Conservation (phyloP, 2,113 vertebrate genomes). For the Brachirus orientalis region DNA sequence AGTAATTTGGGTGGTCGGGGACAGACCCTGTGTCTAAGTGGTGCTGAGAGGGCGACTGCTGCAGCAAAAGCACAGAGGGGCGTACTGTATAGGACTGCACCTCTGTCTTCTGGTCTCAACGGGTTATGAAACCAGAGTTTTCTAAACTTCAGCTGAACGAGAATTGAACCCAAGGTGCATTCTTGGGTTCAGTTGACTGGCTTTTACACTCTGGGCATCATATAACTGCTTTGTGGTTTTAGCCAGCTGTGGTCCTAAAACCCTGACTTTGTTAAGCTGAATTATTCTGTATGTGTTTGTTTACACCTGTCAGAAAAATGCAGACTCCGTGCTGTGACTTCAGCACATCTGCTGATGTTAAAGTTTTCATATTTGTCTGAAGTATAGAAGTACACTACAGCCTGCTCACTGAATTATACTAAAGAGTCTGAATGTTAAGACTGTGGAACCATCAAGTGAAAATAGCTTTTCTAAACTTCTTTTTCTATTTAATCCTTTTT, state of each 20-base stretch:
- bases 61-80: no score
- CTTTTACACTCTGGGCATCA: constrained; percentile 68
- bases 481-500: not conserved
- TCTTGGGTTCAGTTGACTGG: constrained; percentile 63
- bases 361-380: constrained; percentile 52
- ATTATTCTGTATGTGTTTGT: constrained; percentile 51
- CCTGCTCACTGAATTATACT: constrained; percentile 1
- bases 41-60: no score
- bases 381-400: constrained; percentile 30
- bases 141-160: constrained; percentile 57
- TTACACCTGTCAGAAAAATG: constrained; percentile 67
- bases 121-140: constrained; percentile 61
- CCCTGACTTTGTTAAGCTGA: constrained; percentile 46
- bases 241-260: constrained; percentile 54
- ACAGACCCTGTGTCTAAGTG: no score
- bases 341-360: constrained; percentile 54
- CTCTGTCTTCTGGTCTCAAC: no score
- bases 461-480: not conserved
- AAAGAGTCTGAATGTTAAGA: constrained; percentile 5
- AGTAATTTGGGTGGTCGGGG: no score
- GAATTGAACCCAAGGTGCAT: constrained; percentile 67
- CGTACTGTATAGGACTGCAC: no score
- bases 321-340: constrained; percentile 39
- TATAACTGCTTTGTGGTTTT: constrained; percentile 69
- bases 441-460: not conserved